Evolutionary conservation across 2,797 vertebrate species (phyloP), one percentile per base, ranked within the genome.

Genomic region (Propithecus perrieri): DNA sequence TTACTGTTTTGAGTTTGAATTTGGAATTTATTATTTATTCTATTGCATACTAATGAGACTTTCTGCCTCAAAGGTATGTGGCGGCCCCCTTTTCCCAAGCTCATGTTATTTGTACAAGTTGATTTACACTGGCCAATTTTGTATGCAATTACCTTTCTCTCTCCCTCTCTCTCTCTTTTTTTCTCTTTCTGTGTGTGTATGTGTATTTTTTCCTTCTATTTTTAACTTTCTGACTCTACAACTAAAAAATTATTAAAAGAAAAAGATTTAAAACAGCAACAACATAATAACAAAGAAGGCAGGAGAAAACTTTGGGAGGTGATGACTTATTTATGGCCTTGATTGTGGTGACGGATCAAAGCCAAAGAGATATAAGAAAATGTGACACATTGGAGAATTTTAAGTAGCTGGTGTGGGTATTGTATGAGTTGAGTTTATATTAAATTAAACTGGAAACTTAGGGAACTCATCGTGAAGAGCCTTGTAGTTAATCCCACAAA

Each of bases 21-120:
- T 95, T 97, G 50, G 79, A 96, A 48, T 92, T 86, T 93, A 90
- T 95, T 95, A 8, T 89, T 93, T 96, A 75, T 72, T 46, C 53
- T 46, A 5, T 24, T 83, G 59, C 85, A 95, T 95, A 81, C 65
- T 96, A 92, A 97, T 97, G 74, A 97, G 72, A 86, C 18, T 93
- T 91, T 92, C 89, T 95, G 76, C 84, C 94, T 92, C 57, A 89
- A 94, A 97, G 85, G 33, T 72, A 46, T 63, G n/a, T 81, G 9
- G 75, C n/a, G 71, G 41, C 10, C 13, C 26, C 6, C 17, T 65
- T 80, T 93, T 61, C 30, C 46, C 57, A 65, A 30, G 38, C 80
- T 95, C 63, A 48, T 80, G 24, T 85, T 85, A 93, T 81, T 81
- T 95, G 30, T 78, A 83, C 89, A 83, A 48, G 28, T 22, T 85